A percentile compares a stretch with the other conserved stretches of the same genome.
Conservation (phyloP, 2,113 vertebrate genomes). For the Mola mola region DNA sequence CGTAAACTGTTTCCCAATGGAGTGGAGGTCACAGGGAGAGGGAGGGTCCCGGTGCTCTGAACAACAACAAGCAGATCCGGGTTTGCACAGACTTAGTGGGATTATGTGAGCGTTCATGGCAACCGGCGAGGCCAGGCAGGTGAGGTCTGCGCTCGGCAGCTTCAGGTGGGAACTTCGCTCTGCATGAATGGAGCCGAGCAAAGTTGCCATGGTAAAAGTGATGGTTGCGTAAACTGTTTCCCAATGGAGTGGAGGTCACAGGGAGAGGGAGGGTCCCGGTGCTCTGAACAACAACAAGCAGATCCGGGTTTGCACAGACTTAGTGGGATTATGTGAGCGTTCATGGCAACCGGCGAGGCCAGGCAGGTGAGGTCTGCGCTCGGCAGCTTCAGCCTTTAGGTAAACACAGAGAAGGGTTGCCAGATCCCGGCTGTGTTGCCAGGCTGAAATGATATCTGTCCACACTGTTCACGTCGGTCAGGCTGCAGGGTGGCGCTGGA, state of each 20-base stretch:
- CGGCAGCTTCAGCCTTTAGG: constrained; percentile 90
- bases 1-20: background rate
- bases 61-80: constrained; percentile 65
- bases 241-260: constrained; percentile 53
- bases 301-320: constrained; percentile 81
- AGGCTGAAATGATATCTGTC: constrained; percentile 87
- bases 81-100: constrained; percentile 83
- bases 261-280: constrained; percentile 54
- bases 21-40: background rate
- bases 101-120: constrained; percentile 95
- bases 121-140: constrained; percentile 89
- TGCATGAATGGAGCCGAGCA: constrained; percentile 74
- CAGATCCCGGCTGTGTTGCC: constrained; percentile 79
- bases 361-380: constrained; percentile 90
- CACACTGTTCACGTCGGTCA: constrained; percentile 69
- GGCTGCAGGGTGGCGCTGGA: constrained; percentile 65
- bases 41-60: constrained; percentile 32
- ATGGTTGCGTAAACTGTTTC: constrained; percentile 72
- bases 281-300: constrained; percentile 54
- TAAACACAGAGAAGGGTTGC: constrained; percentile 85
- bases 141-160: constrained; percentile 84
- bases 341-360: constrained; percentile 88
- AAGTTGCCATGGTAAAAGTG: constrained; percentile 77
- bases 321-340: constrained; percentile 91
- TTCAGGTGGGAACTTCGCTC: constrained; percentile 81